phyloP scores from a whole-genome alignment of 2,797 vertebrate genomes.

The Coendou prehensilis region DNA sequence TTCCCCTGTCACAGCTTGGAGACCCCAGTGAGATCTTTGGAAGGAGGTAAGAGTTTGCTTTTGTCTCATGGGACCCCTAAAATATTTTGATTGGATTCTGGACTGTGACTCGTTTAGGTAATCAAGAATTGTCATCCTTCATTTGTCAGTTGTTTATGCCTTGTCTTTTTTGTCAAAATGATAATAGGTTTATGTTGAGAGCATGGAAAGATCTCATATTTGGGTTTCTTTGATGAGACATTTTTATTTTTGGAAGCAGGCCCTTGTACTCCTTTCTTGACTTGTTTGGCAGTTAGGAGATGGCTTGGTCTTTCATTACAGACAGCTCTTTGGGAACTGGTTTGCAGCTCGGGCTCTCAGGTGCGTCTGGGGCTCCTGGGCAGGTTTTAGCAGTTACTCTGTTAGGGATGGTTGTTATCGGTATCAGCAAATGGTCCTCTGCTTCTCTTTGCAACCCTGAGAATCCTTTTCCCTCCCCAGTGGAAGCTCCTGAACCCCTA shows the following conservation, averaged over 20 bases:
- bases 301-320: neutral
- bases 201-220: neutral
- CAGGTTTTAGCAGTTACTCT: neutral
- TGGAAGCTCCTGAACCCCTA: neutral
- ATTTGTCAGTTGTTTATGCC: neutral
- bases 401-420: neutral
- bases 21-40: neutral
- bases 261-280: too few species aligned
- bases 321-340: neutral
- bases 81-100: neutral
- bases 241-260: neutral
- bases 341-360: neutral
- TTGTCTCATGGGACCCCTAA: too few species aligned
- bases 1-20: neutral
- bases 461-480: neutral
- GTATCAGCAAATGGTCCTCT: neutral
- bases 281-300: neutral
- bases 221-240: neutral
- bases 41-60: too few species aligned
- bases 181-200: neutral
- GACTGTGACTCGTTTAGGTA: neutral
- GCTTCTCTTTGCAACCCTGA: neutral
- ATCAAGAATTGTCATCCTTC: neutral
- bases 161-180: neutral
- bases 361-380: too few species aligned